Conservation (phyloP, 2,113 vertebrate genomes). For the Ochotona princeps region DNA sequence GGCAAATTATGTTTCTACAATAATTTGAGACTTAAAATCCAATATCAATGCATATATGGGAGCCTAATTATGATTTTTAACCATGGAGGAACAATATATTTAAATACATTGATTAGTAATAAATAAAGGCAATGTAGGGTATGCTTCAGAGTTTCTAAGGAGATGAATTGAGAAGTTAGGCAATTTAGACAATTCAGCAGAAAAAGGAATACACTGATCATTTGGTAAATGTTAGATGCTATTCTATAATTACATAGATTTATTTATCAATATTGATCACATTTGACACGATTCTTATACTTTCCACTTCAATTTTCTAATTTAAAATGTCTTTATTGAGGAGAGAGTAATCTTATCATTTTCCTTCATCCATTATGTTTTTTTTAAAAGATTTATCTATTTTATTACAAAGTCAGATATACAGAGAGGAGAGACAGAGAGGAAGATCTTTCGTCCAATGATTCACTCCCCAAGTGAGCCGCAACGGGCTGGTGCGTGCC, state of each 20-base stretch:
- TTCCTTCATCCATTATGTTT: constrained; percentile 32
- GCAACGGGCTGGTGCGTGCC: too few species aligned
- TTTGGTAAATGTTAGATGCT: not conserved
- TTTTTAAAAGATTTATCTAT: too few species aligned
- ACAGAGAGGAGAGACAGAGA: too few species aligned
- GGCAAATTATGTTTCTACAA: not conserved
- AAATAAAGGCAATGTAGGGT: not conserved
- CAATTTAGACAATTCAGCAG: constrained; percentile 10
- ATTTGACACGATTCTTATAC: not conserved
- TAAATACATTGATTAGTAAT: not conserved
- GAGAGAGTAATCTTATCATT: constrained; percentile 23
- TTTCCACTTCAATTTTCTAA: not conserved
- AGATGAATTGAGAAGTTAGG: not conserved
- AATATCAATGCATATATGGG: not conserved
- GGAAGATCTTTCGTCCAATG: too few species aligned
- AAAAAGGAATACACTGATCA: not conserved
- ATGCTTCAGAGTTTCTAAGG: not conserved
- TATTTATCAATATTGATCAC: constrained; percentile 47
- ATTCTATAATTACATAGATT: not conserved
- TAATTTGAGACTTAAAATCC: not conserved
- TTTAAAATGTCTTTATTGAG: constrained; percentile 45
- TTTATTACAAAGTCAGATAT: too few species aligned
- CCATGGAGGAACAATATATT: not conserved
- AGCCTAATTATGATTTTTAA: not conserved
- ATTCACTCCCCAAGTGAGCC: too few species aligned